Conservation (phyloP, 2,888 invertebrate genomes). For the Drosophila putrida region DNA sequence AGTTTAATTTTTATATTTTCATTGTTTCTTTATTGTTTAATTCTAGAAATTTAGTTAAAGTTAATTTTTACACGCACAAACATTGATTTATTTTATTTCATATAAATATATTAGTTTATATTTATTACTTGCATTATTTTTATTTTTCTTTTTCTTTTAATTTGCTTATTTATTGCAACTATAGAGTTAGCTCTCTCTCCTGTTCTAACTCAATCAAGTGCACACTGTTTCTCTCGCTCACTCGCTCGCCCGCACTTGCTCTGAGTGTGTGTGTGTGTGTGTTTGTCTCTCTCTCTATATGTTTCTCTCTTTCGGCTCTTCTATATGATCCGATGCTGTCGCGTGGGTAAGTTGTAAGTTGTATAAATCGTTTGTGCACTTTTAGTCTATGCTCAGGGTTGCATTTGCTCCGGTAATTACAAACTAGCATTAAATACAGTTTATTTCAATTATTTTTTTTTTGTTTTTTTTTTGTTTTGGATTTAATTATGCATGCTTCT, state of each 20-base stretch:
- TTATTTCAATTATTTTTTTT: constrained; percentile 34
- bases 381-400: constrained; percentile 83
- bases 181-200: constrained; percentile 52
- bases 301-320: constrained; percentile 14
- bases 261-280: not conserved
- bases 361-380: constrained; percentile 74
- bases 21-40: constrained; percentile 52
- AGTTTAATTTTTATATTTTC: constrained; percentile 55
- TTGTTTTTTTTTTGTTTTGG: constrained; percentile 9
- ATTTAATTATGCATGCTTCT: constrained; percentile 35
- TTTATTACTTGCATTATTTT: constrained; percentile 25
- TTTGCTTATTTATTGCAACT: constrained; percentile 54
- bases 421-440: constrained; percentile 70
- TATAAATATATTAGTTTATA: constrained; percentile 73
- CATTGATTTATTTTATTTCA: constrained; percentile 75
- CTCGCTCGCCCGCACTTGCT: constrained; percentile 22
- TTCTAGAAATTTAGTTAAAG: constrained; percentile 77
- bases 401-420: constrained; percentile 60
- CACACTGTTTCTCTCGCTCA: constrained; percentile 18
- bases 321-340: constrained; percentile 61
- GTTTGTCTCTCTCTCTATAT: constrained; percentile 4
- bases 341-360: constrained; percentile 76
- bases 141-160: constrained; percentile 23
- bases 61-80: constrained; percentile 82
- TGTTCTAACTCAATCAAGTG: constrained; percentile 20